Evolutionary conservation across 2,113 vertebrate genomes (phyloP), one percentile per base, ranked within the genome.

Genomic region (Anser cygnoides): DNA sequence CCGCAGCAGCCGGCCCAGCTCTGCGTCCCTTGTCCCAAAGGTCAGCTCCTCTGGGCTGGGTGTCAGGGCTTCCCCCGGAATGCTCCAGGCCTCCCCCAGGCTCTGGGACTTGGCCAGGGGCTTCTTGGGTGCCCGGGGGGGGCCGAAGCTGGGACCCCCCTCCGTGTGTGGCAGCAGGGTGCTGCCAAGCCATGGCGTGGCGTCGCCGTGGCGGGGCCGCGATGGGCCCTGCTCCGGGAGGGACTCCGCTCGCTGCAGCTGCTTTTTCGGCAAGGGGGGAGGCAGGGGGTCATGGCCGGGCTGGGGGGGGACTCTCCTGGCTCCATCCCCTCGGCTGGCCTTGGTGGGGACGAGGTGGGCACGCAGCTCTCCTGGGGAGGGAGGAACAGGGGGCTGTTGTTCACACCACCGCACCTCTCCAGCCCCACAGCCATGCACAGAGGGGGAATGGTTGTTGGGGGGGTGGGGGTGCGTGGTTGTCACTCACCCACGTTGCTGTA

Each of bases 231-330:
- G 72, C 19, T 92, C 29, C 66, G 99, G 86, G 97, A 98, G 86
- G 95, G 97, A 99, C 37, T 95, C 58, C 1, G 98, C 95, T 71
- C 98, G 95, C 82, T 70, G 84, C 18, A 98, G 93, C 63, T 98
- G 98, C 88, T 98, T 98, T 92, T 96, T 98, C 1, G 98, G 98
- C 71, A 99, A 58, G 2, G 98, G 98, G 4, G 98, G 98, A 18
- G 98, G 98, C 76, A 14, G 23, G 3, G 54, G 35, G 19, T 52
- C 72, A 5, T 0, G 18, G 14, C 2, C 0, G 1, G 89, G 26
- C 12, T 49, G 68, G 6, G 73, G 7, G 5, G 15, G 49, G 61
- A 37, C 0, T 67, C 41, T 89, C 2, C 76, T 11, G 1, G 86
- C 52, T 15, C 75, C 67, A 18, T 79, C 75, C 49, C 83, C 58